Evolutionary conservation across 2,797 vertebrate genomes (phyloP).

Genomic region (Rhabdophis nuchalis): DNA sequence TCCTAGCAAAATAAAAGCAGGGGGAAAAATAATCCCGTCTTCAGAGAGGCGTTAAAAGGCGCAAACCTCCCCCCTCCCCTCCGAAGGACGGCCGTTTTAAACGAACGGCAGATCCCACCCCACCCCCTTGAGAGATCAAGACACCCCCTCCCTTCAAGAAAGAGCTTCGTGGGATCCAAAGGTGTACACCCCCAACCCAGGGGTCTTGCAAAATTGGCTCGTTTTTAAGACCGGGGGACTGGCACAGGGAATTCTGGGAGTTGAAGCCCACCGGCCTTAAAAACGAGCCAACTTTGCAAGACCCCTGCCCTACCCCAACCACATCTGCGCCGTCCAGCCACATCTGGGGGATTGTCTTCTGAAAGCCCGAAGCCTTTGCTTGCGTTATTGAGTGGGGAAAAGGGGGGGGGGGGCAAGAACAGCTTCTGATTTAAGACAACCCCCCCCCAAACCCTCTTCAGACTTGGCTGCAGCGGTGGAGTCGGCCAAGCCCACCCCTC

Average conservation of each 20-base stretch:
- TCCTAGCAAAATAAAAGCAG: neutral
- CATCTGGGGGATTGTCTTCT: neutral
- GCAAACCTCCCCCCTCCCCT: neutral
- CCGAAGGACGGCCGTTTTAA: neutral
- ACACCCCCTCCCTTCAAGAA: neutral
- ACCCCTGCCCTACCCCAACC: fast-evolving
- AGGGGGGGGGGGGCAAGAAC: neutral
- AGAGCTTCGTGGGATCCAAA: neutral
- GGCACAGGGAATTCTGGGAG: too few relatives aligned
- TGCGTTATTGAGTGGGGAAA: neutral
- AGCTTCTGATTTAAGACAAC: neutral
- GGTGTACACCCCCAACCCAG: too few relatives aligned
- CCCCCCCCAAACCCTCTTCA: too few relatives aligned
- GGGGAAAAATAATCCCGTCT: constrained; percentile 54
- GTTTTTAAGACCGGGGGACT: too few relatives aligned
- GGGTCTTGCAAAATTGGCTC: too few relatives aligned
- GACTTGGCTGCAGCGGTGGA: neutral
- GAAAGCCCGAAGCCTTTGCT: neutral
- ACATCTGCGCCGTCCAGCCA: neutral
- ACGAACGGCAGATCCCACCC: neutral
- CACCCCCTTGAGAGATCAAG: neutral
- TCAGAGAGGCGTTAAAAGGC: neutral
- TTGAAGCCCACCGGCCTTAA: too few relatives aligned
- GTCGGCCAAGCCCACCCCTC: neutral
- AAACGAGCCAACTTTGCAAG: too few relatives aligned